Evolutionary conservation across 2,888 invertebrate genomes (phyloP).

Genomic region (Agrilus biguttatus): DNA sequence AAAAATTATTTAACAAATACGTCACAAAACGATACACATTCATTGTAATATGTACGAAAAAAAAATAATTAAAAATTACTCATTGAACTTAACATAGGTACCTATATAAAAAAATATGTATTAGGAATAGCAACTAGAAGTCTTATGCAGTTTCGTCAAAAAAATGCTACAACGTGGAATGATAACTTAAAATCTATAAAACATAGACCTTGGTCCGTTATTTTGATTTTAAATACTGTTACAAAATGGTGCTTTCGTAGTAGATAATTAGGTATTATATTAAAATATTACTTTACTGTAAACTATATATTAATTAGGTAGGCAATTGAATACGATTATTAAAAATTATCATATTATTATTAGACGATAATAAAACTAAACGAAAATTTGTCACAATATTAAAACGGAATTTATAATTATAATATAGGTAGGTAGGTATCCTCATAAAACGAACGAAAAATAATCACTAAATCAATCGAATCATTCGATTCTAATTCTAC

Average conservation of each 20-base stretch:
- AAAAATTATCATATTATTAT: too few species aligned
- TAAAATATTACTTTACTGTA: background rate
- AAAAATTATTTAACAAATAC: slow-evolving; percentile 35
- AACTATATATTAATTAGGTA: too few species aligned
- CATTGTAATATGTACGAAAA: slow-evolving; percentile 8
- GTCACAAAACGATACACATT: slow-evolving; percentile 20
- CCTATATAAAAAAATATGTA: slow-evolving; percentile 30
- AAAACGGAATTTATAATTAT: too few species aligned
- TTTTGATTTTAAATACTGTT: slow-evolving; percentile 25
- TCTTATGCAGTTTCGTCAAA: slow-evolving; percentile 27
- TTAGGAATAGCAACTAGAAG: slow-evolving; percentile 32
- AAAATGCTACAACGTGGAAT: slow-evolving; percentile 27
- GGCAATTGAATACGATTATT: too few species aligned
- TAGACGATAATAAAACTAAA: too few species aligned
- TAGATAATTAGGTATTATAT: background rate
- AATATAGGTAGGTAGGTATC: too few species aligned
- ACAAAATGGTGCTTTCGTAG: slow-evolving; percentile 3
- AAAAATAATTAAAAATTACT: slow-evolving; percentile 7
- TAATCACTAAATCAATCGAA: too few species aligned
- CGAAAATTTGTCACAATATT: too few species aligned
- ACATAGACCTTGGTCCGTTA: slow-evolving; percentile 27
- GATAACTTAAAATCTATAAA: slow-evolving; percentile 21
- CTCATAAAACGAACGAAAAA: too few species aligned
- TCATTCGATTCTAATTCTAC: too few species aligned
- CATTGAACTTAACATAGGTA: slow-evolving; percentile 8